These are phyloP conservation scores for Caenorhabditis sp. DNA, from an alignment of 2,888 invertebrate species.

Conservation along the genomic window DNA sequence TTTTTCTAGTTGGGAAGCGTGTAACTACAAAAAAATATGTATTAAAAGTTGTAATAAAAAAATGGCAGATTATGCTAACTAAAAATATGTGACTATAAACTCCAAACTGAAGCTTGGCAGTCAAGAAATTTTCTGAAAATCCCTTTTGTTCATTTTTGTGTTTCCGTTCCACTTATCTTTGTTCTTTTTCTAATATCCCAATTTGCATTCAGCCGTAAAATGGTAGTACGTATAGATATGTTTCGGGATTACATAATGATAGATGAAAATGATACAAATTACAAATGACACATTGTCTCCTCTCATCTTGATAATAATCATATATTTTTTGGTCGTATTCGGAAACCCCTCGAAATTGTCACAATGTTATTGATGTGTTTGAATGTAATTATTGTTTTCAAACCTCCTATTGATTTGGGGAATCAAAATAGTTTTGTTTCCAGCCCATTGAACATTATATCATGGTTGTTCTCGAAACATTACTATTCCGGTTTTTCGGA, in stretches of 20 bases:
- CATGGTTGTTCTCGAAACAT: not conserved
- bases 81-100: too few species aligned
- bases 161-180: not conserved
- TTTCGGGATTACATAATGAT: not conserved
- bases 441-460: not conserved
- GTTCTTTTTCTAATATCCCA: not conserved
- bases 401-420: not conserved
- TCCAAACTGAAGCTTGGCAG: too few species aligned
- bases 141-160: too few species aligned
- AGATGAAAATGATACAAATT: not conserved
- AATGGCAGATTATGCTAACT: too few species aligned
- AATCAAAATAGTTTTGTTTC: constrained; percentile 1
- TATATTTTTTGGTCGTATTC: not conserved
- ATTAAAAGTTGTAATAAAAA: too few species aligned
- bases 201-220: not conserved
- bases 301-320: not conserved
- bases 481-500: not conserved
- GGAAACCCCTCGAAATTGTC: not conserved
- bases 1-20: too few species aligned
- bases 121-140: too few species aligned
- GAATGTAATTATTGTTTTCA: not conserved
- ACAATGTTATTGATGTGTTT: not conserved
- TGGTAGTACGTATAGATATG: not conserved
- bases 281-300: not conserved
- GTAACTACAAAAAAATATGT: too few species aligned